Evolutionary conservation across 2,113 vertebrate species (phyloP).

Genomic region (Saimiri boliviensis): DNA sequence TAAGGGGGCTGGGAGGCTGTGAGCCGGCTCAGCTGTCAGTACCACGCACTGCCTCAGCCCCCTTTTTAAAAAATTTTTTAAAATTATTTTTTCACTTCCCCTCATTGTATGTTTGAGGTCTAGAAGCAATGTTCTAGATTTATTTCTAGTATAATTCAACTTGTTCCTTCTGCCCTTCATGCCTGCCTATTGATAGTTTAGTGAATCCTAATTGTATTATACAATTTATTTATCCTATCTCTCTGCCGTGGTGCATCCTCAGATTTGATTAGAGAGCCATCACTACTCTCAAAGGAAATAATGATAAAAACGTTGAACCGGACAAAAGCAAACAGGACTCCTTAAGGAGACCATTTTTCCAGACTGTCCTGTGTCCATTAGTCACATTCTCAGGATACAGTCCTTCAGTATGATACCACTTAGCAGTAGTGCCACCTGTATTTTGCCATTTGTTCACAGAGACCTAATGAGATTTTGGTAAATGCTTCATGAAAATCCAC

Average conservation of each 20-base stretch:
- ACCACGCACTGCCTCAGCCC: fast-evolving
- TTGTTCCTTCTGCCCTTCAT: not conserved
- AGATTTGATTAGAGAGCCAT: slow-evolving; percentile 39
- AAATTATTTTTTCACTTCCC: not conserved
- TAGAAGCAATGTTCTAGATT: not conserved
- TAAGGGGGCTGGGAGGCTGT: too few relatives aligned
- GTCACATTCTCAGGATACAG: not conserved
- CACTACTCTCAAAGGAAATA: not conserved
- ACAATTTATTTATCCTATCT: not conserved
- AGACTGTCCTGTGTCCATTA: not conserved
- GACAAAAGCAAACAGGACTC: not conserved
- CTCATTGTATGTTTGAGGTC: not conserved
- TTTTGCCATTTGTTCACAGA: not conserved
- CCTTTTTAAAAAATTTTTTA: too few relatives aligned
- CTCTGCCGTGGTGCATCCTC: not conserved
- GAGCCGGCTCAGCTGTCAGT: too few relatives aligned
- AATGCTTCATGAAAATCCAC: not conserved
- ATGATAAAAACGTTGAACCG: not conserved
- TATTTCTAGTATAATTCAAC: not conserved
- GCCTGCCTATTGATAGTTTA: not conserved
- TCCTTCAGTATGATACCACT: not conserved
- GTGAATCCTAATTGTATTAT: slow-evolving; percentile 12
- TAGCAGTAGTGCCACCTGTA: not conserved
- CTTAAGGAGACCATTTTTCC: not conserved
- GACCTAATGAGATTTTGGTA: not conserved